phyloP scores from a whole-genome alignment of 2,113 vertebrate species.

The Thalassarche chlororhynchos region DNA sequence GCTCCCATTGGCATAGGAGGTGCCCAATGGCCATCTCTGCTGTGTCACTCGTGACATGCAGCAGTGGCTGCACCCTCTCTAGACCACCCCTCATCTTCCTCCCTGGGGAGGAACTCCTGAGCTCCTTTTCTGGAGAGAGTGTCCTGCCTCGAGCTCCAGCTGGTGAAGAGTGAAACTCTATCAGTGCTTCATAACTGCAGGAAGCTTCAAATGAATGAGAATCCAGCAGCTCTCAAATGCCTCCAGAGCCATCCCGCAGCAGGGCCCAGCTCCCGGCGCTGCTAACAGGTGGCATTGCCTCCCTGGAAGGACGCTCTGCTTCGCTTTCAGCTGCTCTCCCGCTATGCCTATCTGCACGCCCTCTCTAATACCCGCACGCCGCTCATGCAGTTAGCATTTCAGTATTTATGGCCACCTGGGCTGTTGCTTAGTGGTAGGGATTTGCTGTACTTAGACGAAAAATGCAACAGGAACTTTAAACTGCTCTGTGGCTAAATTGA shows the following conservation, averaged over 20 bases:
- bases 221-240: not conserved
- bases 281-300: not conserved
- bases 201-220: not conserved
- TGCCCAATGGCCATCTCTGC: accelerated
- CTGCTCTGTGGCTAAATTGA: not conserved
- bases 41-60: accelerated
- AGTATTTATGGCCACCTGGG: not conserved
- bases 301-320: not conserved
- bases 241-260: accelerated
- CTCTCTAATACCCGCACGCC: not conserved
- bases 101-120: not conserved
- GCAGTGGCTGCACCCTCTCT: not conserved
- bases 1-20: not conserved
- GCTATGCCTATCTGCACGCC: not conserved
- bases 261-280: not conserved
- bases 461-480: conserved; percentile 26
- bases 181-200: not conserved
- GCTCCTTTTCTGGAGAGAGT: not conserved
- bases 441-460: conserved; percentile 30
- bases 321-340: not conserved
- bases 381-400: not conserved
- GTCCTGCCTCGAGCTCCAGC: not conserved
- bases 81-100: not conserved
- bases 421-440: not conserved
- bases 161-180: not conserved